A percentile compares a stretch with the other conserved stretches of the same genome.
phyloP scores from a whole-genome alignment of 35 echinoderm and acorn worm species.

The Heliocidaris erythrogramma region DNA sequence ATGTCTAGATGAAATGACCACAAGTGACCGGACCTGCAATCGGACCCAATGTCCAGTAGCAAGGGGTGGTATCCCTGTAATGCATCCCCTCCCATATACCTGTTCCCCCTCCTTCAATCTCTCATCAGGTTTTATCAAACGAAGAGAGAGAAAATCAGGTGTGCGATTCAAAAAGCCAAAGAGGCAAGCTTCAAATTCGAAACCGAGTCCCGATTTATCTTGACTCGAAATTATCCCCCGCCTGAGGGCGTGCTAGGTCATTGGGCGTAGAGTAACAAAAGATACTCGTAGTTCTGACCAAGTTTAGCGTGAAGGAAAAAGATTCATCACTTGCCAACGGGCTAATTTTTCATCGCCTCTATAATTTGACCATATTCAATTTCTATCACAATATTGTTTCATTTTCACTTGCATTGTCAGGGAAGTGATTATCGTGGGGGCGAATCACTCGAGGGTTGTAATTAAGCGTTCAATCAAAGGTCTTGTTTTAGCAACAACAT shows the following conservation, averaged over 20 bases:
- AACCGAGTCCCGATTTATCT: neutral
- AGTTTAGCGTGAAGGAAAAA: constrained; percentile 22
- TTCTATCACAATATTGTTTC: constrained; percentile 31
- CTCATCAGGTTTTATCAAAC: neutral
- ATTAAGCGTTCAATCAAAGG: neutral
- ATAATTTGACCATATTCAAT: constrained; percentile 23
- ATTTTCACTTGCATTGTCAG: constrained; percentile 17
- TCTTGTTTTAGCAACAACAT: neutral
- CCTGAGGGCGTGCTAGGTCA: constrained; percentile 41
- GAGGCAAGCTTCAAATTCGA: neutral
- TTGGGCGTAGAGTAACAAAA: constrained; percentile 14
- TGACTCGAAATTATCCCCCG: constrained; percentile 33
- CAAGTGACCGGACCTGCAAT: neutral
- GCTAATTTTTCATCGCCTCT: neutral
- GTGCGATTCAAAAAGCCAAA: neutral
- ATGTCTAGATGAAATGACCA: neutral
- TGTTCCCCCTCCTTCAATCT: neutral
- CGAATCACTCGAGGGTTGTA: neutral
- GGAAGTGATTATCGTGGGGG: neutral
- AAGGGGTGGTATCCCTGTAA: neutral
- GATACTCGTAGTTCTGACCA: neutral
- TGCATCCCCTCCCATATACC: neutral
- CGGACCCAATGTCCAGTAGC: neutral
- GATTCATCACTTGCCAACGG: neutral
- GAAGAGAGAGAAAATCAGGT: neutral